phyloP scores from a whole-genome alignment of 2,888 invertebrate genomes.

The Cryptus viduatorius region DNA sequence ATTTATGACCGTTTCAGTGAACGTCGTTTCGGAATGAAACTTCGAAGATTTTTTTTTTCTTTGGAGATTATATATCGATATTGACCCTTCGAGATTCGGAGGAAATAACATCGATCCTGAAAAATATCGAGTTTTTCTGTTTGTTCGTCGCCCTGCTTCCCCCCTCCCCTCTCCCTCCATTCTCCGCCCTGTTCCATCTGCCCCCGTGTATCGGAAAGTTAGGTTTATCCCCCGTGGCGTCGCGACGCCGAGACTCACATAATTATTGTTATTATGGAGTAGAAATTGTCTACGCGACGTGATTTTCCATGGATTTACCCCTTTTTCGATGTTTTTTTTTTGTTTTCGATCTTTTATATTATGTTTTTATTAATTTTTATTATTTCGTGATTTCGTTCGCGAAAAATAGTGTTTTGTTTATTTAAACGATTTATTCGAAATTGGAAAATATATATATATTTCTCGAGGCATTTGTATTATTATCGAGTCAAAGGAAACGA shows the following conservation, averaged over 20 bases:
- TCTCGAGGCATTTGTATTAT: background rate
- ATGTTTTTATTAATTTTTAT: background rate
- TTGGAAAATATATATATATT: too few species aligned
- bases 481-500: background rate
- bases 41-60: background rate
- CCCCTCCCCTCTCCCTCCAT: too few species aligned
- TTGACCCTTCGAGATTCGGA: background rate
- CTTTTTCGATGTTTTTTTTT: background rate
- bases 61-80: background rate
- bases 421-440: background rate
- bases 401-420: background rate
- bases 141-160: background rate
- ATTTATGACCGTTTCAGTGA: constrained; percentile 16
- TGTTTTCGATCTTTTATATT: background rate
- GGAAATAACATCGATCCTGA: constrained; percentile 5
- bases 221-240: constrained; percentile 24
- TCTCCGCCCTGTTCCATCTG: constrained; percentile 17
- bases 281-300: background rate
- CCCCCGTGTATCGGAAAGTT: constrained; percentile 10
- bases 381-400: too few species aligned
- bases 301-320: background rate
- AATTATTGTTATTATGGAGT: constrained; percentile 3
- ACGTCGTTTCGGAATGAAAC: background rate
- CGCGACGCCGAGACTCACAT: constrained; percentile 31
- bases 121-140: background rate